Conservation (phyloP, 2,888 invertebrate genomes). For the Pammene fasciana region DNA sequence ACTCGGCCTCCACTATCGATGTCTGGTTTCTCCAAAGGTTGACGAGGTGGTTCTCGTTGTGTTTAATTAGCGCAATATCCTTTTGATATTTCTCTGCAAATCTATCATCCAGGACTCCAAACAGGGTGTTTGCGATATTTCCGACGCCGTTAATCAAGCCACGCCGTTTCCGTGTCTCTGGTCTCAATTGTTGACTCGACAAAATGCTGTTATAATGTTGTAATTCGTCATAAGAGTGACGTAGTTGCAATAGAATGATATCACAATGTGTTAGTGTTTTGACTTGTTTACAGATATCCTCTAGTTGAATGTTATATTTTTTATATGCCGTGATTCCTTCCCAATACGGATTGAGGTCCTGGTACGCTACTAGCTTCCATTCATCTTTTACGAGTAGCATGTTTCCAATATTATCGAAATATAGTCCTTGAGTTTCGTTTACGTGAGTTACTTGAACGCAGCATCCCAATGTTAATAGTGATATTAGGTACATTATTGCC, state of each 20-base stretch:
- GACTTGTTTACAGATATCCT: too few relatives aligned
- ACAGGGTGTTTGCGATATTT: too few relatives aligned
- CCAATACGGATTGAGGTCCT: constrained; percentile 41
- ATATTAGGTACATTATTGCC: too few relatives aligned
- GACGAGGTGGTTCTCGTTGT: not conserved
- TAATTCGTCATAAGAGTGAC: constrained; percentile 34
- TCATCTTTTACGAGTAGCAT: not conserved
- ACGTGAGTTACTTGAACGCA: too few relatives aligned
- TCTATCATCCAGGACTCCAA: not conserved
- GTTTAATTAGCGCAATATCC: not conserved
- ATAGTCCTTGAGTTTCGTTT: too few relatives aligned
- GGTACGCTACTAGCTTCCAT: constrained; percentile 32
- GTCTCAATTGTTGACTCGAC: constrained; percentile 16
- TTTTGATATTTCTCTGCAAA: constrained; percentile 10
- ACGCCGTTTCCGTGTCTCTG: constrained; percentile 21
- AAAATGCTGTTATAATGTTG: constrained; percentile 39
- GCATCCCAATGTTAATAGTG: too few relatives aligned
- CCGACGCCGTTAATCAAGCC: not conserved
- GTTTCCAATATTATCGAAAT: too few relatives aligned
- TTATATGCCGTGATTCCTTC: constrained; percentile 27
- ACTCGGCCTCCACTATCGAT: constrained; percentile 10
- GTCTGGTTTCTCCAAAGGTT: constrained; percentile 19
- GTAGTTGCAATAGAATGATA: constrained; percentile 38
- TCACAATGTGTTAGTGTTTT: constrained; percentile 29
- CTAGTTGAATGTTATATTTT: too few relatives aligned